phyloP scores from a whole-genome alignment of 1,140 invertebrate species.

The Drosophila auraria region DNA sequence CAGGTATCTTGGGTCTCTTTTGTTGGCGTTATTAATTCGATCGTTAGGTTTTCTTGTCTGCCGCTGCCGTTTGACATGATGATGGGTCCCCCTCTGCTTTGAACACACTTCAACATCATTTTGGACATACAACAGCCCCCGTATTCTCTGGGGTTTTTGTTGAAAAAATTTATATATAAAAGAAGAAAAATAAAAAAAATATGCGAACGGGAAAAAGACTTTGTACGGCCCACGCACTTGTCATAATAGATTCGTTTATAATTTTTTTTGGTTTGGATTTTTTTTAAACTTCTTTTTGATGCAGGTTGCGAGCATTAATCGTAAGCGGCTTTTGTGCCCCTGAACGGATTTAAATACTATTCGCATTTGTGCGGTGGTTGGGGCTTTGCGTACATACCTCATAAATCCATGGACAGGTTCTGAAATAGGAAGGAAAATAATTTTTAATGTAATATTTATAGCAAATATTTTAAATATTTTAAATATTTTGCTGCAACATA shows the following conservation, averaged over 20 bases:
- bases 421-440: constrained; percentile 46
- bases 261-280: constrained; percentile 57
- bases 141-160: constrained; percentile 41
- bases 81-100: constrained; percentile 50
- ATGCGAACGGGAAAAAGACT: constrained; percentile 31
- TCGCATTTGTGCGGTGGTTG: constrained; percentile 28
- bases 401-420: constrained; percentile 74
- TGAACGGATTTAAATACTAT: constrained; percentile 58
- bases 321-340: constrained; percentile 68
- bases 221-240: constrained; percentile 74
- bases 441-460: constrained; percentile 16
- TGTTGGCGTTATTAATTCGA: constrained; percentile 65
- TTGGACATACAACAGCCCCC: constrained; percentile 58
- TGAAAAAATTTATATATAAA: constrained; percentile 11
- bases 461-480: no score
- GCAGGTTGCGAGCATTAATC: constrained; percentile 63
- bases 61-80: constrained; percentile 78
- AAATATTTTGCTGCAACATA: no score
- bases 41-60: constrained; percentile 60
- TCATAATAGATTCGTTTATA: constrained; percentile 81
- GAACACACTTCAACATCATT: constrained; percentile 49
- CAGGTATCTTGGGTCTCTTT: constrained; percentile 43
- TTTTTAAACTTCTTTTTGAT: constrained; percentile 31
- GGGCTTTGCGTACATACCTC: constrained; percentile 57
- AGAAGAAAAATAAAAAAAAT: constrained; percentile 19